Base-by-base conservation (phyloP, 2,888 invertebrate genomes). In the Caenorhabditis japonica region DNA sequence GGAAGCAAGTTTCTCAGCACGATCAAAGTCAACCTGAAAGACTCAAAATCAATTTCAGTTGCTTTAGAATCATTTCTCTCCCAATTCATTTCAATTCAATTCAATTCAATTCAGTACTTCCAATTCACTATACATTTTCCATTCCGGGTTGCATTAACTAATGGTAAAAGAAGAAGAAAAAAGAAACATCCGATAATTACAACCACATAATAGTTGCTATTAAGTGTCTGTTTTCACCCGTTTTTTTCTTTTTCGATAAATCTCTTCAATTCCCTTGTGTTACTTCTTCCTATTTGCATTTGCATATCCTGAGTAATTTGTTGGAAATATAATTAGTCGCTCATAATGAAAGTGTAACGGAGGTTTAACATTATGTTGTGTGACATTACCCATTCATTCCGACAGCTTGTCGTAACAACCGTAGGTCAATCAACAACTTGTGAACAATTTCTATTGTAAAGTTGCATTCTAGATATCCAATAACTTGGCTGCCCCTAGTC, bases 1-100 rank as follows among this genome's bases (percentile, higher is more conserved):
- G 25, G 84, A 70, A 21, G 87, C 87, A 15, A 88, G 64, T 47
- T 77, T 80, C 76, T 87, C 85, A 19, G 87, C 87, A 41, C 84
- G 73, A 53, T 87, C 84, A 68, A 87, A 87, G 43, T 80, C 85
- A 21, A 87, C 84, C 81, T 83, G 59, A 70, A 79, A 72, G 34
- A 10, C 39, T 27, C 43, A 27, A 38, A 23, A n/a, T n/a, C n/a
- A n/a, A n/a, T n/a, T n/a, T n/a, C n/a, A n/a, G n/a, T n/a, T n/a
- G n/a, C n/a, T n/a, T n/a, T n/a, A n/a, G n/a, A 39, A 39, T 39
- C 19, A 39, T 30, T n/a, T 25, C 19, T 49, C 51, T 49, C 43
- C 56, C 34, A 44, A 10, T 30, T 10, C 30, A 30, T 30, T 30
- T 30, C n/a, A n/a, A n/a, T n/a, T n/a, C n/a, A n/a, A n/a, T n/a